phyloP scores from a whole-genome alignment of 2,888 invertebrate genomes.

The Tenthredo scrophulariae region DNA sequence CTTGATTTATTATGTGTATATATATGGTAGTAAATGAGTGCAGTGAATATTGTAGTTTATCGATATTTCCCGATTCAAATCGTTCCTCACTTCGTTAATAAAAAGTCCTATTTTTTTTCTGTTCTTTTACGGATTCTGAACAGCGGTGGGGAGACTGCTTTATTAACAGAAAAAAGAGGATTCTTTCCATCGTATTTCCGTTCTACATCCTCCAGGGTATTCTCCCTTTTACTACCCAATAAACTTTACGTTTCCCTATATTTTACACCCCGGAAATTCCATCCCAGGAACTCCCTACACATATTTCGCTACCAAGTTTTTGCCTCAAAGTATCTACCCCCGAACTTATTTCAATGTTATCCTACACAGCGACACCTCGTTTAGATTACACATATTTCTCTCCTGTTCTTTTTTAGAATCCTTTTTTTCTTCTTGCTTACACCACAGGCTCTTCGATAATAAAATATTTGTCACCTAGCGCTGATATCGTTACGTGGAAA shows the following conservation, averaged over 20 bases:
- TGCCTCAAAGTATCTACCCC: slow-evolving; percentile 4
- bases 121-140: background rate
- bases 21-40: background rate
- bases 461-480: background rate
- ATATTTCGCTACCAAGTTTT: slow-evolving; percentile 15
- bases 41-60: background rate
- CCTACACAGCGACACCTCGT: slow-evolving; percentile 2
- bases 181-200: slow-evolving; percentile 34
- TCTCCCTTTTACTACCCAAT: slow-evolving; percentile 36
- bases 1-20: background rate
- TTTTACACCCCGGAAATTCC: slow-evolving; percentile 29
- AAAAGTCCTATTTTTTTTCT: background rate
- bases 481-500: background rate
- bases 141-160: slow-evolving; percentile 13
- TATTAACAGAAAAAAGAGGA: slow-evolving; percentile 28
- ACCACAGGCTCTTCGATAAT: background rate
- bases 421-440: background rate
- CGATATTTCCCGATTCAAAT: background rate
- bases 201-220: background rate
- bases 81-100: slow-evolving; percentile 17
- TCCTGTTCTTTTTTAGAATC: background rate
- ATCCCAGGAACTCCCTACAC: background rate
- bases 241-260: slow-evolving; percentile 45
- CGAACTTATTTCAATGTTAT: background rate
- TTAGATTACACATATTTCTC: background rate